Evolutionary conservation across 2,113 vertebrate genomes (phyloP).

Genomic region (Hippolais icterina): DNA sequence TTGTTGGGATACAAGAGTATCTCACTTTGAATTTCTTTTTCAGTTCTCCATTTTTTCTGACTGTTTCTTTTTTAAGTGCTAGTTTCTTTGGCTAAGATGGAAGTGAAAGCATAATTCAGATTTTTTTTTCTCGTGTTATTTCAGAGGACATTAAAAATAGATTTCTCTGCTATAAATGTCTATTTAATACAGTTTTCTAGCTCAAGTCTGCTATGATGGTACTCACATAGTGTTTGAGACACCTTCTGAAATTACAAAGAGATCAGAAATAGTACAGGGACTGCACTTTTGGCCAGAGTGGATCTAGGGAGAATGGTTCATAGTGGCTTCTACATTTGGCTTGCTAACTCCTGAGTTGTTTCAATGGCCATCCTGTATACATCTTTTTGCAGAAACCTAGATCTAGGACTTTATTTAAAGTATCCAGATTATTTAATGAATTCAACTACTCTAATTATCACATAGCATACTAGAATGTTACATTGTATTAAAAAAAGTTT

Average conservation of each 20-base stretch:
- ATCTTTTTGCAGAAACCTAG: neutral
- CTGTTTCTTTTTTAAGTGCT: slow-evolving; percentile 2
- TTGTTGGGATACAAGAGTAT: neutral
- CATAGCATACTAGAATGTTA: neutral
- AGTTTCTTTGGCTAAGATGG: slow-evolving; percentile 4
- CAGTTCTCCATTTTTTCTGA: slow-evolving; percentile 28
- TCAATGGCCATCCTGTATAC: neutral
- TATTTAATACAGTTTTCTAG: slow-evolving; percentile 16
- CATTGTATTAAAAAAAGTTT: neutral
- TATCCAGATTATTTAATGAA: neutral
- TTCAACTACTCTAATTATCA: neutral
- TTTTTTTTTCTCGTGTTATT: neutral
- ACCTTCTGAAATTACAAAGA: neutral
- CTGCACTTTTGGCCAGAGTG: neutral
- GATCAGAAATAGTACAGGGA: neutral
- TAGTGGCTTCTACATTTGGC: neutral
- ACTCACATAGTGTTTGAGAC: neutral
- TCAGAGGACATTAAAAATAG: slow-evolving; percentile 18
- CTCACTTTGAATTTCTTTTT: neutral
- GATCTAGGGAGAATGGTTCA: neutral
- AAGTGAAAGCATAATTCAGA: slow-evolving; percentile 23
- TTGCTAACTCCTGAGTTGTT: neutral
- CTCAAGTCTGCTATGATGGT: neutral
- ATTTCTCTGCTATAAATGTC: neutral
- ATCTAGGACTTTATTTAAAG: neutral